phyloP scores from a whole-genome alignment of 2,888 invertebrate species.

The Fragum whitleyi region DNA sequence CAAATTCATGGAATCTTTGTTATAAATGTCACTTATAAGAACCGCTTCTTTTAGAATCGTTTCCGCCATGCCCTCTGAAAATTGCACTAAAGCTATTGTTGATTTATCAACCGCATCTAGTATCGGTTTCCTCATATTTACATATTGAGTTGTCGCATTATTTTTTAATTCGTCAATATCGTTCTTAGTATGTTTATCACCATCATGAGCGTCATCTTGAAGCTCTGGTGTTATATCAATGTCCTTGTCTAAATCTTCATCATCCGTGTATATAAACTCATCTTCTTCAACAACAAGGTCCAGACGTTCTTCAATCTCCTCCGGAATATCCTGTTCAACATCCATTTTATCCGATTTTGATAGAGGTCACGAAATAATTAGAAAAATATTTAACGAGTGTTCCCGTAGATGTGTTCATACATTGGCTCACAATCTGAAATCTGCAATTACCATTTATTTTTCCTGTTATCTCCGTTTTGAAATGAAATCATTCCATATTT shows the following conservation, averaged over 20 bases:
- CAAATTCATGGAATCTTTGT: slow-evolving; percentile 35
- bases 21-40: slow-evolving; percentile 49
- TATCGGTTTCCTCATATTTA: background rate
- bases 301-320: background rate
- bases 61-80: slow-evolving; percentile 42
- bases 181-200: background rate
- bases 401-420: too few species aligned
- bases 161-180: background rate
- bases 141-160: background rate
- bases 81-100: slow-evolving; percentile 33
- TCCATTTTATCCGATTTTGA: too few species aligned
- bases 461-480: background rate
- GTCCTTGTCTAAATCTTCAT: slow-evolving; percentile 12
- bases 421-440: background rate
- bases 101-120: slow-evolving; percentile 26
- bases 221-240: slow-evolving; percentile 16
- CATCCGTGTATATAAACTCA: slow-evolving; percentile 16
- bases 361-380: too few species aligned
- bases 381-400: too few species aligned
- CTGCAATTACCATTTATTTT: background rate
- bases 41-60: slow-evolving; percentile 53
- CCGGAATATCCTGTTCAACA: background rate
- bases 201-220: background rate
- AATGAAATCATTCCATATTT: background rate
- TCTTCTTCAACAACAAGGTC: slow-evolving; percentile 11